Conservation (phyloP, 2,888 invertebrate species). For the Euplagia quadripunctaria region DNA sequence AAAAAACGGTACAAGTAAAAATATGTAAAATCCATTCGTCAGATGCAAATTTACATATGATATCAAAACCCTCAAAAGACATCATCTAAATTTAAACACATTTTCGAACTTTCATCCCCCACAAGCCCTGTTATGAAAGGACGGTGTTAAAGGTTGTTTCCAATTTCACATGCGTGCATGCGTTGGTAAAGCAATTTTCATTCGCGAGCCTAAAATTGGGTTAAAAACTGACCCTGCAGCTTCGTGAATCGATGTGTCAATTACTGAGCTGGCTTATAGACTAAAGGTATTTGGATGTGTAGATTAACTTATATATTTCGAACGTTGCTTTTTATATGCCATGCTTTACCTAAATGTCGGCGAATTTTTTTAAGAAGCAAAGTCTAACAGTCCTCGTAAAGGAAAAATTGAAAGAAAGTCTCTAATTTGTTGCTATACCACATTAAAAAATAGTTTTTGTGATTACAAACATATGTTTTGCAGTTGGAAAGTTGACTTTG, state of each 20-base stretch:
- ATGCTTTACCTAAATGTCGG: background rate
- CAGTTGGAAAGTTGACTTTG: no score
- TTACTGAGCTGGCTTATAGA: conserved; percentile 17
- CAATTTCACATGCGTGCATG: conserved; percentile 39
- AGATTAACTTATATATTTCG: background rate
- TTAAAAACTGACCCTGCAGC: conserved; percentile 21
- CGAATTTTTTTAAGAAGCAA: no score
- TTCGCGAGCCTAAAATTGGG: conserved; percentile 42
- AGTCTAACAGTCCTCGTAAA: no score
- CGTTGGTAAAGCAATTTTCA: conserved; percentile 24
- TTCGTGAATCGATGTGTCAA: conserved; percentile 27
- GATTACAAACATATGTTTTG: no score
- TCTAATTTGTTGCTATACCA: no score
- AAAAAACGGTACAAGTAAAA: no score
- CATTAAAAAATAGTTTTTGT: no score
- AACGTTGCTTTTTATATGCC: background rate
- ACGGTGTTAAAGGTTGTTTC: conserved; percentile 22
- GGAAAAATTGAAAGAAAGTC: no score
- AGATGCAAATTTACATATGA: background rate
- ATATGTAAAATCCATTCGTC: no score
- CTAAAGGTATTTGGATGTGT: background rate
- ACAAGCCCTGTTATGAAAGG: conserved; percentile 10
- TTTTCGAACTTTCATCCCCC: conserved; percentile 1
- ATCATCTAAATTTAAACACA: conserved; percentile 1
- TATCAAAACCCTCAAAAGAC: background rate